Evolutionary conservation across 2,888 invertebrate species (phyloP), one percentile per base, ranked within the genome.

Genomic region (Eurois occulta): DNA sequence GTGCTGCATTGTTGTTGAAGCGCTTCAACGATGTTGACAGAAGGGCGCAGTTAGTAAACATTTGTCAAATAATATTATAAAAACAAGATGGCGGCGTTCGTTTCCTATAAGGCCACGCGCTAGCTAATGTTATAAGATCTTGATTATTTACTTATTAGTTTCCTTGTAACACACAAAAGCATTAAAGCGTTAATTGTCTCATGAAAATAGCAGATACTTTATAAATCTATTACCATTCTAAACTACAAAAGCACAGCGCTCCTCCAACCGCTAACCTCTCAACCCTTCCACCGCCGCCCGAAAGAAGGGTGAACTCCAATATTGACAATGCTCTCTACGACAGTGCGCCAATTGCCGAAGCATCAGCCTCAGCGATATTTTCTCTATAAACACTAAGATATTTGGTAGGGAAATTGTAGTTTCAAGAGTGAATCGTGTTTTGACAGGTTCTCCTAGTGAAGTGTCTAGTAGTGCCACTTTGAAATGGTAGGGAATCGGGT

Each of bases 271-370:
- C 88, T 84, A 60, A 74, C 60, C 75, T 74, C 86, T 86, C 78
- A 78, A 75, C 79, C 83, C 84, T 87, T 84, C 46, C 69, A 58
- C 84, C 80, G 66, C 60, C 18, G 16, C n/a, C 43, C 71, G 74
- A 78, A 88, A 87, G 90, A 88, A 91, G 90, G 86, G 86, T 85
- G 82, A 87, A 79, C 86, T 87, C 84, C 91, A 94, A 94, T 94
- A 94, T 95, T 95, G 94, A 93, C 94, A 87, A 90, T 93, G 92
- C 94, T 92, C 95, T 95, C 91, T 86, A 87, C 92, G 93, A 92
- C 93, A 91, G 92, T 91, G 92, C 91, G 91, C 91, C 92, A 93
- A 94, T 93, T 92, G 93, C 91, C 90, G 79, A 90, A 87, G 87
- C 90, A 90, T 85, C 85, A 88, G 83, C 89, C 83, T 83, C 84